phyloP scores from a whole-genome alignment of 23 tunicate genomes.

The Trididemnum clinides region DNA sequence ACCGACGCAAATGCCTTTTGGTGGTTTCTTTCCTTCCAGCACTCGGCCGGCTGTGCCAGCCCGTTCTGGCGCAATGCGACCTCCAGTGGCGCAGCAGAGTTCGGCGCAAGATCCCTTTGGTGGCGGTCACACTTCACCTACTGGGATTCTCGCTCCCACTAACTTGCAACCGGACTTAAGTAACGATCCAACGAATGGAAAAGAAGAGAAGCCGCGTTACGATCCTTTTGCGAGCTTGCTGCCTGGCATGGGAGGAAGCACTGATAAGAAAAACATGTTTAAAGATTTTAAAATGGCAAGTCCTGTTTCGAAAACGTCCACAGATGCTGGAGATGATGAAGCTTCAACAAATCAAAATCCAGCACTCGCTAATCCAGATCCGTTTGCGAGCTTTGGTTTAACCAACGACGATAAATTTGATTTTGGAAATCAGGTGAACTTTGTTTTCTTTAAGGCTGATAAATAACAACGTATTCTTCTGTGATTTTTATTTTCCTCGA shows the following conservation, averaged over 20 bases:
- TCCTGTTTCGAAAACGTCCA: conserved; percentile 22
- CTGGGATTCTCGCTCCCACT: conserved; percentile 35
- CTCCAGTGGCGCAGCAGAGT: conserved; percentile 35
- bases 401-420: neutral
- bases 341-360: neutral
- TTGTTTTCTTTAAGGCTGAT: neutral
- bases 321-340: neutral
- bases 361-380: neutral
- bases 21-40: conserved; percentile 59
- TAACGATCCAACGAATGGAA: neutral
- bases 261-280: conserved; percentile 83
- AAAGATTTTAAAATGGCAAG: conserved; percentile 86
- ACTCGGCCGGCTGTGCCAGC: conserved; percentile 77
- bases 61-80: conserved; percentile 84
- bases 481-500: too few species aligned
- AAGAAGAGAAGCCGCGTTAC: neutral
- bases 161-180: conserved; percentile 1
- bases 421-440: neutral
- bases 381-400: neutral
- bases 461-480: too few species aligned
- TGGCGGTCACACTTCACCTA: neutral
- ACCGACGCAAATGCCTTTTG: conserved; percentile 15
- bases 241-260: conserved; percentile 52
- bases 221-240: conserved; percentile 85
- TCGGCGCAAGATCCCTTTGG: conserved; percentile 53